Conservation (phyloP, 2,888 invertebrate genomes). For the Nemoura dubitans region DNA sequence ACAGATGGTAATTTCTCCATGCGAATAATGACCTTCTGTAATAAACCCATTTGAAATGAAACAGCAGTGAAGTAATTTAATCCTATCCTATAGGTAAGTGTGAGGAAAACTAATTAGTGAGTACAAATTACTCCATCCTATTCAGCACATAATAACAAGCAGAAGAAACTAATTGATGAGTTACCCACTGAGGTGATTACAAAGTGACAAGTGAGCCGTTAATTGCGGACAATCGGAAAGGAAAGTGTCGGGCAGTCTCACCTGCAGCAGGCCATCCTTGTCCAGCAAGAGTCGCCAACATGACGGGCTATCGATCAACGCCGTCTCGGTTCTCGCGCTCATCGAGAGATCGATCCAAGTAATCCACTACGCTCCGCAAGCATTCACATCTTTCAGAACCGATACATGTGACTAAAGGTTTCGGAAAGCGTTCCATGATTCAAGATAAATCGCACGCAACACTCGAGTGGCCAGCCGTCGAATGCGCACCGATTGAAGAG, state of each 20-base stretch:
- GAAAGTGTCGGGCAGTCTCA: constrained; percentile 33
- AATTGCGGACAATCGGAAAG: background rate
- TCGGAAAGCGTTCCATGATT: background rate
- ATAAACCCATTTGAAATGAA: background rate
- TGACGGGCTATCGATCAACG: constrained; percentile 48
- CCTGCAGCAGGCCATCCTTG: constrained; percentile 50
- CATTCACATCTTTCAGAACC: background rate
- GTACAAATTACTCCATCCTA: background rate
- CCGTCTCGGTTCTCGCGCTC: constrained; percentile 48
- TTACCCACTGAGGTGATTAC: constrained; percentile 7
- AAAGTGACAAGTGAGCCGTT: constrained; percentile 7
- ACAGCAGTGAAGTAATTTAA: constrained; percentile 4
- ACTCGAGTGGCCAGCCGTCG: background rate
- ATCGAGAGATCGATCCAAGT: constrained; percentile 25
- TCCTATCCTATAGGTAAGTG: background rate
- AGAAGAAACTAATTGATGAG: constrained; percentile 12
- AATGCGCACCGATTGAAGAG: background rate
- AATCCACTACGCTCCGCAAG: background rate
- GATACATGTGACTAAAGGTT: background rate
- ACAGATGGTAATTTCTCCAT: background rate
- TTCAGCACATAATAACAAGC: constrained; percentile 1
- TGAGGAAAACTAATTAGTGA: background rate
- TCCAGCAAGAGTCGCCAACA: constrained; percentile 50
- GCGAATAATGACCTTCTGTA: background rate
- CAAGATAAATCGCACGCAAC: background rate